These are phyloP conservation scores for Geococcyx californianus DNA, from an alignment of 2,113 vertebrate genomes.

Conservation along the genomic window DNA sequence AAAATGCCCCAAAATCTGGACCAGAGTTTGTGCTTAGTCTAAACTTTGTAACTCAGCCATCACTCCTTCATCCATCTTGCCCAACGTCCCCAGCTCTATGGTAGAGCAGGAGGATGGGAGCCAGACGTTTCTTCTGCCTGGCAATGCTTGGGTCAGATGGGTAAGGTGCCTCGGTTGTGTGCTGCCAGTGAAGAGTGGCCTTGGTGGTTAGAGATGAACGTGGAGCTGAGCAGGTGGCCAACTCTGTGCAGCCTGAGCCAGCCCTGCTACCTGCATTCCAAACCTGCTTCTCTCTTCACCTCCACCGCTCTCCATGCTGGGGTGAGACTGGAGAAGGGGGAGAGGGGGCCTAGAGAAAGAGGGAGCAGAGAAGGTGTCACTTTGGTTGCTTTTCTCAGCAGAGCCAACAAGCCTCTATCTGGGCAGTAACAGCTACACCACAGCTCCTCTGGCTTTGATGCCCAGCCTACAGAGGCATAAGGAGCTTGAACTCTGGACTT, in stretches of 20 bases:
- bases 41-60: background rate
- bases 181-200: background rate
- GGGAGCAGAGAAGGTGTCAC: background rate
- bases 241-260: background rate
- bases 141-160: background rate
- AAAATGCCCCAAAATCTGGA: background rate
- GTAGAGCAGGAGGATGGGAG: background rate
- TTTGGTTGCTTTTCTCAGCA: background rate
- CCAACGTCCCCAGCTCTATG: background rate
- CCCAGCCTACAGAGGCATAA: background rate
- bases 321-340: too few relatives aligned
- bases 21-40: background rate
- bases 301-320: too few relatives aligned
- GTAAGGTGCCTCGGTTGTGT: fast-evolving
- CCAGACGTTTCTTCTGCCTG: background rate
- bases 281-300: background rate
- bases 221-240: background rate
- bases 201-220: background rate
- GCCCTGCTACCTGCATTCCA: background rate
- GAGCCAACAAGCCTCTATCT: background rate
- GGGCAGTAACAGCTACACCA: background rate
- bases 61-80: background rate
- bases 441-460: background rate
- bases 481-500: background rate
- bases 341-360: background rate